A percentile compares a stretch with the other conserved stretches of the same genome.
Conservation (phyloP, 23 tunicate species). For the Aplidium turbinatum region DNA sequence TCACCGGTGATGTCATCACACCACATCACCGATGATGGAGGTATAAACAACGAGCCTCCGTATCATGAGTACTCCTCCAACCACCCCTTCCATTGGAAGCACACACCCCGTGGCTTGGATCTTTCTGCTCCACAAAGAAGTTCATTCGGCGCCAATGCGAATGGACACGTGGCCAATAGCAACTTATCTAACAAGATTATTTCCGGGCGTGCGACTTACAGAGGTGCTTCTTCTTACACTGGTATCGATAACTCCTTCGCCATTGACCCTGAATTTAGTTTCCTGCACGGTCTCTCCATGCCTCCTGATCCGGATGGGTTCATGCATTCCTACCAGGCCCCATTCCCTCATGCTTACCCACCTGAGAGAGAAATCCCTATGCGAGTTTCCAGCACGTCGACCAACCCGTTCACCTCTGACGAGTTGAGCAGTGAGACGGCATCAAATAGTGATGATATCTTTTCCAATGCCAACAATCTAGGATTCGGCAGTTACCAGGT, state of each 20-base stretch:
- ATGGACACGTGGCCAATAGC: too few relatives aligned
- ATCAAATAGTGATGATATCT: conserved; percentile 2
- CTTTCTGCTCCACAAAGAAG: too few relatives aligned
- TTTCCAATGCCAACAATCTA: conserved; percentile 8
- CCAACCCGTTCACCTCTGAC: too few relatives aligned
- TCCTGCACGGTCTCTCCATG: conserved; percentile 50
- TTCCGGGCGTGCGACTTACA: background rate
- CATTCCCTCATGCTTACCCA: background rate
- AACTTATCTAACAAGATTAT: conserved; percentile 5
- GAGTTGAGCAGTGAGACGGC: background rate
- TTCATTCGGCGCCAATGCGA: too few relatives aligned
- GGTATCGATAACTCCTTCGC: conserved; percentile 71
- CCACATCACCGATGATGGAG: too few relatives aligned
- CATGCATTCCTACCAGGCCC: background rate
- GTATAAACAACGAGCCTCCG: too few relatives aligned
- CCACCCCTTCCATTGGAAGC: too few relatives aligned
- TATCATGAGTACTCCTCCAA: too few relatives aligned
- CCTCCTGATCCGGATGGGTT: conserved; percentile 14
- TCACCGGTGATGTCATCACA: too few relatives aligned
- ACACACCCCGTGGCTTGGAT: too few relatives aligned
- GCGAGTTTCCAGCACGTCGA: too few relatives aligned
- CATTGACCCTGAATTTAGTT: conserved; percentile 70
- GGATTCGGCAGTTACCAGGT: background rate
- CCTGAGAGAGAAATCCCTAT: background rate
- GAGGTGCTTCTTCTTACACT: background rate